Percentiles rank a stretch among this genome's conserved stretches.
Conservation (phyloP, 2,888 invertebrate species). For the Acanthosepion pharaonis region DNA sequence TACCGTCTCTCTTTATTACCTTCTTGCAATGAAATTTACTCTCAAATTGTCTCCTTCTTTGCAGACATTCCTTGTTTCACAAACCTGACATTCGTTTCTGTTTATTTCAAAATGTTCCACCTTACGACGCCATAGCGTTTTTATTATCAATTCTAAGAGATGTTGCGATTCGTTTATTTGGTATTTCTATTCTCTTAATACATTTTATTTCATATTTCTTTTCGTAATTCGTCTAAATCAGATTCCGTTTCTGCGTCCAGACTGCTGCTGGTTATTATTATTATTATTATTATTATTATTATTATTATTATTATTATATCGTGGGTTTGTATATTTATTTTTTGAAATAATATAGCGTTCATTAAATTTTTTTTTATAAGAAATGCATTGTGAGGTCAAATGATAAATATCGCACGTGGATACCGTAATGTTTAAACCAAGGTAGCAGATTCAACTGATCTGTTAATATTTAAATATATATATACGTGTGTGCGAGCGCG, state of each 20-base stretch:
- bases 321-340: too few species aligned
- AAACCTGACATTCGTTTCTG: background rate
- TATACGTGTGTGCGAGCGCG: too few species aligned
- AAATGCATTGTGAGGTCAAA: too few species aligned
- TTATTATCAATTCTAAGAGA: background rate
- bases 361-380: too few species aligned
- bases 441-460: too few species aligned
- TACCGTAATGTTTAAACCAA: too few species aligned
- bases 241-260: background rate
- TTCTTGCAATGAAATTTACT: background rate
- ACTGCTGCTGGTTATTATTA: background rate
- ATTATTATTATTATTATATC: too few species aligned
- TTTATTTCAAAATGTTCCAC: background rate
- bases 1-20: background rate
- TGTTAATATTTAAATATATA: too few species aligned
- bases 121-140: background rate
- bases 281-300: too few species aligned
- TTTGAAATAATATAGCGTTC: too few species aligned
- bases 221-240: background rate
- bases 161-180: background rate
- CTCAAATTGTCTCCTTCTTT: background rate
- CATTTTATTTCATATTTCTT: background rate
- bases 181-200: background rate
- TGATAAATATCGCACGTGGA: too few species aligned
- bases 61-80: background rate